Evolutionary conservation across 1,140 invertebrate species (phyloP), one percentile per base, ranked within the genome.

Genomic region (Orius laevigatus): DNA sequence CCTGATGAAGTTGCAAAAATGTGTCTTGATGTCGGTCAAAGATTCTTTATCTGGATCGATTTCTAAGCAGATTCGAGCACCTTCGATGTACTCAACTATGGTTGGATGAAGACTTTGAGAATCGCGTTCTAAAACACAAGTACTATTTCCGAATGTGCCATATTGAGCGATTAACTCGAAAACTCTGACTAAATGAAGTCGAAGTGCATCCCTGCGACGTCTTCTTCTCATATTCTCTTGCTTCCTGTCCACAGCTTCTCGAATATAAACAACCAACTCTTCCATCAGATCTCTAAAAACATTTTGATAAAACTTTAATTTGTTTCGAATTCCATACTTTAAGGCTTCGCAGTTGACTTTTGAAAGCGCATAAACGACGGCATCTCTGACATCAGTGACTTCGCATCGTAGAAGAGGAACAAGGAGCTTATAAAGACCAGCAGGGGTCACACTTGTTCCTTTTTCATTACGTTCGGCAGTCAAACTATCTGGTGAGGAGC

Each of bases 221-320:
- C 93, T 66, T 35, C 92, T 71, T 32, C 90, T 67, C 71, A 97
- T 85, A 60, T 94, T 98, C 64, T 98, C 95, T 64, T 95, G 85
- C 62, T 98, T 98, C 18, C 89, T 75, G 64, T 98, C 95, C n/a
- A 95, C 83, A 1, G 92, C 89, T 66, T 98, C 95, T 20, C 92
- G 77, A 44, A 98, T 81, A 53, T 87, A 82, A 2, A 81, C 75
- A 8, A 88, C 74, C 15, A 99, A 62, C 66, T 99, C 95, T 60
- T 98, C 94, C 75, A 98, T 85, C 34, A 99, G 68, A 68, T 97
- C 91, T 61, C 91, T 95, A 60, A 16, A 61, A 57, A 51, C 41
- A 34, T 34, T n/a, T 34, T n/a, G 8, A 34, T 34, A 34, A 41
- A 19, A n/a, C n/a, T 44, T 25, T 20, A 19, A 44, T 5, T 19